phyloP scores from a whole-genome alignment of 2,888 invertebrate genomes.

The Drosophila siamana region DNA sequence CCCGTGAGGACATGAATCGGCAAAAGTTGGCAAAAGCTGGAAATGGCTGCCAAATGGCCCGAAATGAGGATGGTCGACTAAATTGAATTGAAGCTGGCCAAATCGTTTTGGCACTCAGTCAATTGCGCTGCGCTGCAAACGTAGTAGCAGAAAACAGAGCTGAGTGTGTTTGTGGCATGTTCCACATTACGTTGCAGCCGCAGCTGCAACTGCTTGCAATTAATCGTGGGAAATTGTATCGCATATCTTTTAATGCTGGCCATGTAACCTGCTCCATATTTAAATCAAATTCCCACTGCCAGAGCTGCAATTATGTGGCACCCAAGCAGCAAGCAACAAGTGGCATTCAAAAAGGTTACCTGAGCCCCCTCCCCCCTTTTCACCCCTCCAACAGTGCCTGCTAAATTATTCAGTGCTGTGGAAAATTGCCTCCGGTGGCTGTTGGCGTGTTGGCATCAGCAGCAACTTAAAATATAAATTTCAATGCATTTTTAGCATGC shows the following conservation, averaged over 20 bases:
- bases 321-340: too few relatives aligned
- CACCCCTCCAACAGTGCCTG: not conserved
- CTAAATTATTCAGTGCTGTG: conserved; percentile 56
- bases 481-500: conserved; percentile 58
- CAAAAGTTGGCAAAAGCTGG: conserved; percentile 23
- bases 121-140: too few relatives aligned
- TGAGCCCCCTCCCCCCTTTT: not conserved
- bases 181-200: conserved; percentile 13
- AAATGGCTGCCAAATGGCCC: conserved; percentile 37
- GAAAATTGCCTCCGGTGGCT: conserved; percentile 79
- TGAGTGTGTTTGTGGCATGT: not conserved
- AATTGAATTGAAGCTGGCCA: conserved; percentile 46
- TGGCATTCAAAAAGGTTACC: conserved; percentile 47
- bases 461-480: conserved; percentile 37
- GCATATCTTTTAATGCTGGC: conserved; percentile 49
- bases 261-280: conserved; percentile 58
- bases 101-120: conserved; percentile 47
- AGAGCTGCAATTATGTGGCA: conserved; percentile 47
- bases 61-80: conserved; percentile 37
- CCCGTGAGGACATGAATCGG: conserved; percentile 36
- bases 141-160: too few relatives aligned
- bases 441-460: conserved; percentile 37
- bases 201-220: conserved; percentile 6
- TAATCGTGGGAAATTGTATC: conserved; percentile 38
- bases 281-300: conserved; percentile 56